Evolutionary conservation across 2,888 invertebrate species (phyloP).

Genomic region (Nomada fucata): DNA sequence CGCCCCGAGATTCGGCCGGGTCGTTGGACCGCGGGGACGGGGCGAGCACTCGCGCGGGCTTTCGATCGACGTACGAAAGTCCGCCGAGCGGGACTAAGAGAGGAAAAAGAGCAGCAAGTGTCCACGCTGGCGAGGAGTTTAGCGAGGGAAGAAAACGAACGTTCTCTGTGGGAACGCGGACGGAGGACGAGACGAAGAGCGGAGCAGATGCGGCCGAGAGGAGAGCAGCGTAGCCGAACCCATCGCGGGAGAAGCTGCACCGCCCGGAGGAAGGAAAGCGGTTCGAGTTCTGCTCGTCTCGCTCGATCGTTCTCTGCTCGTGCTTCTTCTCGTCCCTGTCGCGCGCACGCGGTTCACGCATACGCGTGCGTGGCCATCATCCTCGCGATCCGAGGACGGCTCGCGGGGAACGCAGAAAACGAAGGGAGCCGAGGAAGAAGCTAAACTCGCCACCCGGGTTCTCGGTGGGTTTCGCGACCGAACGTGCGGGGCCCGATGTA

Average conservation of each 20-base stretch:
- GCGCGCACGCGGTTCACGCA: constrained; percentile 33
- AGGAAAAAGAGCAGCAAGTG: constrained; percentile 17
- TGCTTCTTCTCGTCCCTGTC: constrained; percentile 52
- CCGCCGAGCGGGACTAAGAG: too few relatives aligned
- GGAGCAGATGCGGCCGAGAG: constrained; percentile 49
- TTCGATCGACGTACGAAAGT: constrained; percentile 13
- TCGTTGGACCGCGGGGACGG: too few relatives aligned
- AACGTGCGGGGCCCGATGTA: not conserved
- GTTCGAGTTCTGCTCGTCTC: constrained; percentile 59
- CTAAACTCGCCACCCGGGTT: constrained; percentile 33
- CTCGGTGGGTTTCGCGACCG: constrained; percentile 21
- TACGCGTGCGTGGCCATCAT: constrained; percentile 59
- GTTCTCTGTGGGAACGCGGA: constrained; percentile 24
- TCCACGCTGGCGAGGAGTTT: not conserved
- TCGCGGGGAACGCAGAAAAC: constrained; percentile 50
- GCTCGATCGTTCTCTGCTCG: constrained; percentile 38
- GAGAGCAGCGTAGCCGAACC: constrained; percentile 55
- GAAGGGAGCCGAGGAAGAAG: constrained; percentile 48
- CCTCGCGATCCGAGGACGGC: constrained; percentile 62
- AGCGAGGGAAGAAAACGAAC: constrained; percentile 44
- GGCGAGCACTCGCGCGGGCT: too few relatives aligned
- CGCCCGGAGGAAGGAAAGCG: constrained; percentile 78
- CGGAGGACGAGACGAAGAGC: constrained; percentile 48
- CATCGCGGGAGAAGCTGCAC: constrained; percentile 78
- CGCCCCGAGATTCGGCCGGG: not conserved